phyloP scores from a whole-genome alignment of 2,888 invertebrate species.

The Scaptodrosophila latifasciaeformis region DNA sequence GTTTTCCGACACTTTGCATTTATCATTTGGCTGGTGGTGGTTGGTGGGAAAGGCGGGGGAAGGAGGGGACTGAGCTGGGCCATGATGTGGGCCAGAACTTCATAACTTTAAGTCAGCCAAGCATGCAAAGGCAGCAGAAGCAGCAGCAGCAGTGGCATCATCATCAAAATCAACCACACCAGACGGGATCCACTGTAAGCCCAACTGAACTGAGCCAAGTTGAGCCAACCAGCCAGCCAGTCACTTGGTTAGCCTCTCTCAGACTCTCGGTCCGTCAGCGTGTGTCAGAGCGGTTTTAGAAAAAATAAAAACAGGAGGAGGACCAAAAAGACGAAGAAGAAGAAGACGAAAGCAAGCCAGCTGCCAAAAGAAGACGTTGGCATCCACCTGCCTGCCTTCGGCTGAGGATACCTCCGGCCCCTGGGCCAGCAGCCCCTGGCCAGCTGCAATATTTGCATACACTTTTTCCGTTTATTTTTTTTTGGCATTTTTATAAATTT shows the following conservation, averaged over 20 bases:
- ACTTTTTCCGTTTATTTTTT: conserved; percentile 27
- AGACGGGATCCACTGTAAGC: no score
- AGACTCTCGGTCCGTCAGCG: no score
- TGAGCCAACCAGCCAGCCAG: conserved; percentile 16
- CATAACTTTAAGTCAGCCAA: conserved; percentile 38
- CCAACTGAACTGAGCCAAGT: conserved; percentile 6
- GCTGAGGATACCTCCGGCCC: conserved; percentile 31
- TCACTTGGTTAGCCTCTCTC: conserved; percentile 17
- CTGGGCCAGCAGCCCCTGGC: conserved; percentile 27
- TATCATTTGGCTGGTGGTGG: conserved; percentile 42
- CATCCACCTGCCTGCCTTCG: neutral
- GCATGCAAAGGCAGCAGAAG: conserved; percentile 16
- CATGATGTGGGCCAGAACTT: neutral
- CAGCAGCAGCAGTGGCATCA: no score
- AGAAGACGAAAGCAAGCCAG: no score
- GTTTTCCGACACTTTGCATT: conserved; percentile 58
- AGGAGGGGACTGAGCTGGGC: no score
- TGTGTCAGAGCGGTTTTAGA: neutral
- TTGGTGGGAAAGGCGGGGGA: conserved; percentile 3
- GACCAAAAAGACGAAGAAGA: no score
- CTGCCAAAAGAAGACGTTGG: neutral
- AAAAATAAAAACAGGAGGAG: no score
- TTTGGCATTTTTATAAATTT: neutral
- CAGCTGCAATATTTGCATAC: conserved; percentile 49
- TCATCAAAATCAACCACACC: no score